Percentiles rank a stretch among this genome's conserved stretches.
Conservation (phyloP, 1,140 invertebrate genomes). For the Phocides pigmalion region DNA sequence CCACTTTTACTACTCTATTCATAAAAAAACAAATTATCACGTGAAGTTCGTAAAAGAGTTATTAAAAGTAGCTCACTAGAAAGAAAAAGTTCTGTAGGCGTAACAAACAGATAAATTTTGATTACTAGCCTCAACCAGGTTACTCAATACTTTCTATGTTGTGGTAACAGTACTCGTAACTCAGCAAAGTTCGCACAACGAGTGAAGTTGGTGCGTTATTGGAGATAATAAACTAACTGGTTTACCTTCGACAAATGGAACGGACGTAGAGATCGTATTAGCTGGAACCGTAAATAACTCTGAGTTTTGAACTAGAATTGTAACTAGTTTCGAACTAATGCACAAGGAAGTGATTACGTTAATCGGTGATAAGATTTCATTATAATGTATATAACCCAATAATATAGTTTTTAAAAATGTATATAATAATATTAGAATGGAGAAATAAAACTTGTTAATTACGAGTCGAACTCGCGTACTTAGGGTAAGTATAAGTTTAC, state of each 20-base stretch:
- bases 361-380: background rate
- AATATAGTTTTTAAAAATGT: background rate
- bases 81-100: no score
- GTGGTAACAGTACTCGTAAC: conserved; percentile 32
- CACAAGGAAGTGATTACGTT: background rate
- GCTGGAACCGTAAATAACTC: background rate
- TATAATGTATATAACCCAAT: background rate
- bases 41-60: no score
- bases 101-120: background rate
- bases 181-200: conserved; percentile 42
- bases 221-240: conserved; percentile 42
- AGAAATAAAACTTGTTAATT: no score
- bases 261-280: conserved; percentile 9
- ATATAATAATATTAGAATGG: no score
- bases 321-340: background rate
- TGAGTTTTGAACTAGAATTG: background rate
- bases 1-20: no score
- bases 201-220: conserved; percentile 51
- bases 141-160: conserved; percentile 16
- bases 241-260: conserved; percentile 35
- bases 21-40: no score
- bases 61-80: no score
- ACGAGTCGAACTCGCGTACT: no score
- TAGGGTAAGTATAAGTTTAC: no score
- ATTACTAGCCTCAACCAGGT: background rate